phyloP scores from a whole-genome alignment of 2,888 invertebrate genomes.

The Ommatoiulus sabulosus region DNA sequence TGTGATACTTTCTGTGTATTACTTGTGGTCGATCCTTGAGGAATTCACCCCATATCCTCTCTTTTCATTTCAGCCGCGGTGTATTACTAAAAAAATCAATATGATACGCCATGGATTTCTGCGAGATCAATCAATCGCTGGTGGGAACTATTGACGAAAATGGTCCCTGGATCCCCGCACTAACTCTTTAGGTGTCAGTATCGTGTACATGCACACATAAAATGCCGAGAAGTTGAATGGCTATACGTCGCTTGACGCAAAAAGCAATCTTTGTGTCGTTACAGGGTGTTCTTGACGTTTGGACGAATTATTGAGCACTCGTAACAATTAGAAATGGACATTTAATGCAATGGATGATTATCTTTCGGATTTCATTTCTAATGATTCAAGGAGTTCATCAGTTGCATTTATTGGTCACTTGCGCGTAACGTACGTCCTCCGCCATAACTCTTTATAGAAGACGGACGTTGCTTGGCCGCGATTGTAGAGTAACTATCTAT shows the following conservation, averaged over 20 bases:
- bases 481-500: too few species aligned
- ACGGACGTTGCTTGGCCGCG: too few species aligned
- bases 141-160: slow-evolving; percentile 27
- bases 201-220: slow-evolving; percentile 40
- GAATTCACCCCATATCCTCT: slow-evolving; percentile 41
- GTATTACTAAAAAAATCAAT: slow-evolving; percentile 42
- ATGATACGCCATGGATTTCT: slow-evolving; percentile 44
- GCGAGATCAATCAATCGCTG: slow-evolving; percentile 45
- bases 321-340: too few species aligned
- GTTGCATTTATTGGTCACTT: background rate
- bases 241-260: background rate
- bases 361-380: background rate
- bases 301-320: background rate
- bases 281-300: background rate
- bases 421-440: too few species aligned
- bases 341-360: background rate
- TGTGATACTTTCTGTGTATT: slow-evolving; percentile 46
- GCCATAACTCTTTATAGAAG: too few species aligned
- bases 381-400: too few species aligned
- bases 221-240: background rate
- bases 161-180: slow-evolving; percentile 41
- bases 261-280: background rate
- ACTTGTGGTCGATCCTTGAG: slow-evolving; percentile 44
- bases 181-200: slow-evolving; percentile 38
- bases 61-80: slow-evolving; percentile 20